These are phyloP conservation scores for Luscinia luscinia DNA, from an alignment of 2,797 vertebrate genomes.

Conservation along the genomic window DNA sequence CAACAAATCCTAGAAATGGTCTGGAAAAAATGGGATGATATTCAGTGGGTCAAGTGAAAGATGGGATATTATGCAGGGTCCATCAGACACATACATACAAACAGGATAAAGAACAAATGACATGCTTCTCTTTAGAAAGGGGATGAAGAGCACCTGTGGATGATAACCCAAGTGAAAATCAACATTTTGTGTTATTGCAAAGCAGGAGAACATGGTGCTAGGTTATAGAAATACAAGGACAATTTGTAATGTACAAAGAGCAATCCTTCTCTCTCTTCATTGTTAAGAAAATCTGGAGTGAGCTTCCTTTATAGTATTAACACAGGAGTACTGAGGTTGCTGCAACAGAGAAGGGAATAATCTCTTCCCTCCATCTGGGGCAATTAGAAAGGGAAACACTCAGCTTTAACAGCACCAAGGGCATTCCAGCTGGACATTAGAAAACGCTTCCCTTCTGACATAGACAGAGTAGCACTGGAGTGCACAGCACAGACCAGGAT, in stretches of 20 bases:
- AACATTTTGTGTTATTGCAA: not conserved
- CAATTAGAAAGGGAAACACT: not conserved
- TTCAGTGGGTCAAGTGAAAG: not conserved
- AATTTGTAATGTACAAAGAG: not conserved
- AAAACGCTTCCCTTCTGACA: not conserved
- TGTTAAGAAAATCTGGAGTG: not conserved
- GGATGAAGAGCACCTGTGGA: not conserved
- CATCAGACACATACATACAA: not conserved
- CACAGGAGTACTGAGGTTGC: not conserved
- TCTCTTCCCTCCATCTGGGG: not conserved
- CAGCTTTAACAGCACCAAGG: not conserved
- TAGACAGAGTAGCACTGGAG: not conserved
- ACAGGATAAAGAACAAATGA: not conserved
- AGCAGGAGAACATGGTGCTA: not conserved
- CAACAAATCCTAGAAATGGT: not conserved
- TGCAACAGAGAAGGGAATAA: not conserved
- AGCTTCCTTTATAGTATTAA: not conserved
- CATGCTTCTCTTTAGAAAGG: not conserved
- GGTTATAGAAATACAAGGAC: not conserved
- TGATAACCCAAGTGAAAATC: not conserved
- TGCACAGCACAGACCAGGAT: not conserved
- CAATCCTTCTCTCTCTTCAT: not conserved
- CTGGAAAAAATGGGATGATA: not conserved
- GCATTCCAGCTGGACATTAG: not conserved
- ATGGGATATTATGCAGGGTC: not conserved